Percentiles rank a stretch among this genome's conserved stretches.
Evolutionary conservation across 2,888 invertebrate genomes (phyloP).

Genomic region (Tetrapedia diversipes): DNA sequence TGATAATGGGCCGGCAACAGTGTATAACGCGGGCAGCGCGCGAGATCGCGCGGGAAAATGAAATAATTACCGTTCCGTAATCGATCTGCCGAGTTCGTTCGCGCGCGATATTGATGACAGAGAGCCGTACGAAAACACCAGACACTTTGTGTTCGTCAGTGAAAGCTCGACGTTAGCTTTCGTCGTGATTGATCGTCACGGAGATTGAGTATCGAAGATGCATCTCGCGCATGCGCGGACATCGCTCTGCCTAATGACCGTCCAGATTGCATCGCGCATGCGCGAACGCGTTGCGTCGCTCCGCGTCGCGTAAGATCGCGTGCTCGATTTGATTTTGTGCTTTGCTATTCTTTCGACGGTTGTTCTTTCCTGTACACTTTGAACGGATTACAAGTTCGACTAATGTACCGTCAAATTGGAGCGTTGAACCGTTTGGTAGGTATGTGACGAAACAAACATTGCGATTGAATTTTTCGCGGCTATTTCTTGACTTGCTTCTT

Average conservation of each 20-base stretch:
- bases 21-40: slow-evolving; percentile 7
- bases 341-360: neutral
- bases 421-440: neutral
- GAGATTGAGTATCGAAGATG: slow-evolving; percentile 64
- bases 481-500: neutral
- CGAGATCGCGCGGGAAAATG: slow-evolving; percentile 44
- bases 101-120: slow-evolving; percentile 47
- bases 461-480: neutral
- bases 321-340: neutral
- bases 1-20: slow-evolving; percentile 35
- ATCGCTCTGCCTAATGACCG: slow-evolving; percentile 53
- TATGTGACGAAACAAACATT: neutral
- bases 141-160: too few species aligned
- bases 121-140: slow-evolving; percentile 40
- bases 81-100: slow-evolving; percentile 50
- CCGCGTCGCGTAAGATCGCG: slow-evolving; percentile 52
- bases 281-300: slow-evolving; percentile 39
- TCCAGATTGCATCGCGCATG: slow-evolving; percentile 31
- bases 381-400: slow-evolving; percentile 2
- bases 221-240: slow-evolving; percentile 51
- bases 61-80: slow-evolving; percentile 59
- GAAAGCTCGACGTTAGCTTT: too few species aligned
- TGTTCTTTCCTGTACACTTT: too few species aligned
- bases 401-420: neutral
- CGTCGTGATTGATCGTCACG: slow-evolving; percentile 64